Evolutionary conservation across 1,140 invertebrate species (phyloP).

Genomic region (Melanaphis sacchari): DNA sequence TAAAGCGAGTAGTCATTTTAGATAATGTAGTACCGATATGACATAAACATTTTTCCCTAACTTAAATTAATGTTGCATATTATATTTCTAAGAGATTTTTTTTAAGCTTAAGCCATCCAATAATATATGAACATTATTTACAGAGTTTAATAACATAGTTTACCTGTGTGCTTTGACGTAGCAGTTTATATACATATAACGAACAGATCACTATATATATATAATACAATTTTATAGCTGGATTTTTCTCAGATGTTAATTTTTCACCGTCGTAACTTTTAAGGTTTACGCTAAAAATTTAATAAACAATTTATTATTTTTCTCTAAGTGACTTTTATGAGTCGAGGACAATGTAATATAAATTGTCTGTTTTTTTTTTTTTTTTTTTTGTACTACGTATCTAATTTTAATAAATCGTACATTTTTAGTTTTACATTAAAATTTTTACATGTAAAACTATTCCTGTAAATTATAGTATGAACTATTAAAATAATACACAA

Average conservation of each 20-base stretch:
- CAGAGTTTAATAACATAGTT: neutral
- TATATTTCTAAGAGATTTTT: neutral
- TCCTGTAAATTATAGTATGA: neutral
- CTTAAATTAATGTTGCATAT: neutral
- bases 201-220: too few relatives aligned
- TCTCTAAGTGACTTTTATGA: neutral
- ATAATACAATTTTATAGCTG: neutral
- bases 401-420: neutral
- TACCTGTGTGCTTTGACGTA: too few relatives aligned
- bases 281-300: neutral
- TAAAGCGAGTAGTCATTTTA: too few relatives aligned
- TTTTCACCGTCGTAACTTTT: neutral
- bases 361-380: neutral
- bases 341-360: neutral
- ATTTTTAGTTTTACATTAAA: neutral
- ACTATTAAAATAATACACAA: neutral
- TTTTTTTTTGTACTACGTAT: too few relatives aligned
- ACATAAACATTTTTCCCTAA: neutral
- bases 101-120: neutral
- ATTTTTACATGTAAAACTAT: neutral
- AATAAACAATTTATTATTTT: neutral
- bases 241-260: neutral
- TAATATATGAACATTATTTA: neutral
- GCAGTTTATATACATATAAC: neutral
- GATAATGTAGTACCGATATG: neutral